Base-by-base conservation (phyloP, 2,113 vertebrate species). In the Microcebus murinus region DNA sequence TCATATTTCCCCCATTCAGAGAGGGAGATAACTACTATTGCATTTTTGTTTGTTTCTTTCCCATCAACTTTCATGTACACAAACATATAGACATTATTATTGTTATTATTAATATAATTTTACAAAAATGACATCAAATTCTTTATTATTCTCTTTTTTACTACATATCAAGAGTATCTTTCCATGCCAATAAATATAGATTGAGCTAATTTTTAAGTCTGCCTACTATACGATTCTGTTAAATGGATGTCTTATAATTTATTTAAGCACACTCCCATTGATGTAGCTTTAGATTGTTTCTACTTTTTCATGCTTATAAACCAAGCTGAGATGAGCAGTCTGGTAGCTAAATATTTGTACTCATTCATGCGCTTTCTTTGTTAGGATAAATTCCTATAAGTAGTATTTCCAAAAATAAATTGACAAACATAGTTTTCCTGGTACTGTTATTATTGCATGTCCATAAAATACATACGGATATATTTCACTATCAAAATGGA, bases 241-340 rank as follows among this genome's bases (percentile, higher is more conserved):
- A n/a, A 3, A 63, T 1, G n/a, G 71, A 34, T n/a, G 34, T 9
- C 20, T 50, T 70, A 39, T n/a, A n/a, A 84, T 82, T 88, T 61
- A 87, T 87, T 67, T 34, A 31, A 27, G 50, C n/a, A 65, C 17
- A 3, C 8, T n/a, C 18, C n/a, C 29, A n/a, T 11, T 6, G 36
- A 50, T 6, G 8, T 4, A 63, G 10, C 7, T 6, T 55, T 71
- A 39, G 71, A 80, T 48, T 13, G 34, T 18, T 91, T 70, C 63
- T 59, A n/a, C 18, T 17, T 63, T 95, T 95, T 85, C 50, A 39
- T 81, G 82, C 84, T 67, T 63, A 59, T 34, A 76, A 95, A 52
- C 25, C 59, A 88, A 82, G 71, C 85, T 17, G 42, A 73, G 27
- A 25, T 50, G 91, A 85, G 59, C 31, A 48, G 77, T n/a, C 76